Conservation (phyloP, 2,888 invertebrate genomes). For the Furcula furcula region DNA sequence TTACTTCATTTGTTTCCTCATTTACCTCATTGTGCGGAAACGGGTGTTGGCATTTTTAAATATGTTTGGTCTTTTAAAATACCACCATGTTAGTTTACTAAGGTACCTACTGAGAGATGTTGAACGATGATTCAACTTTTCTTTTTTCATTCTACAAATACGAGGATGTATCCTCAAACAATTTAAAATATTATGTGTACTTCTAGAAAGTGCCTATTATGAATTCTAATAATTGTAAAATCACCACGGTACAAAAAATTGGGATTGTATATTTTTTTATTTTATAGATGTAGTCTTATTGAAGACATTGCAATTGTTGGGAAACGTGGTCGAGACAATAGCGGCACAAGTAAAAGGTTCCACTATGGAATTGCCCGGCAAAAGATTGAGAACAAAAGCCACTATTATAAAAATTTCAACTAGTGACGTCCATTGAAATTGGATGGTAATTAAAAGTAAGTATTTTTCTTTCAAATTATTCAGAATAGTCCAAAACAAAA, state of each 20-base stretch:
- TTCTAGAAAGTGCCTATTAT: constrained; percentile 25
- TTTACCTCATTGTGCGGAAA: constrained; percentile 56
- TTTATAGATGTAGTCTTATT: constrained; percentile 39
- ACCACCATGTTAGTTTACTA: too few relatives aligned
- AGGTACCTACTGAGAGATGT: too few relatives aligned
- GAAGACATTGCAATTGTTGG: constrained; percentile 47
- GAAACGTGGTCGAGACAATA: constrained; percentile 54
- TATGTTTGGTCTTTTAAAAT: too few relatives aligned
- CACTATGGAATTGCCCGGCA: constrained; percentile 34
- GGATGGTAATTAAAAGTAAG: neutral
- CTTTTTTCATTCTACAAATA: too few relatives aligned
- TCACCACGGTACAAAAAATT: constrained; percentile 31
- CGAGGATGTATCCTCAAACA: too few relatives aligned
- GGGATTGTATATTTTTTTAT: constrained; percentile 20
- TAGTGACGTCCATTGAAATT: neutral
- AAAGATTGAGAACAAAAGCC: constrained; percentile 10
- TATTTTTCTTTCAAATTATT: too few relatives aligned
- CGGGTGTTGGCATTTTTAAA: constrained; percentile 59
- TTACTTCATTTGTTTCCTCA: constrained; percentile 61
- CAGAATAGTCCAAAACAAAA: too few relatives aligned
- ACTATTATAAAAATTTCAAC: neutral
- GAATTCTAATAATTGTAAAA: constrained; percentile 11
- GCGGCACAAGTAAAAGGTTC: constrained; percentile 34
- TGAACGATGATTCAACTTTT: too few relatives aligned
- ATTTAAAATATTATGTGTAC: too few relatives aligned